Base-by-base conservation (phyloP, 1,140 invertebrate species). In the Eubasilissa regina region DNA sequence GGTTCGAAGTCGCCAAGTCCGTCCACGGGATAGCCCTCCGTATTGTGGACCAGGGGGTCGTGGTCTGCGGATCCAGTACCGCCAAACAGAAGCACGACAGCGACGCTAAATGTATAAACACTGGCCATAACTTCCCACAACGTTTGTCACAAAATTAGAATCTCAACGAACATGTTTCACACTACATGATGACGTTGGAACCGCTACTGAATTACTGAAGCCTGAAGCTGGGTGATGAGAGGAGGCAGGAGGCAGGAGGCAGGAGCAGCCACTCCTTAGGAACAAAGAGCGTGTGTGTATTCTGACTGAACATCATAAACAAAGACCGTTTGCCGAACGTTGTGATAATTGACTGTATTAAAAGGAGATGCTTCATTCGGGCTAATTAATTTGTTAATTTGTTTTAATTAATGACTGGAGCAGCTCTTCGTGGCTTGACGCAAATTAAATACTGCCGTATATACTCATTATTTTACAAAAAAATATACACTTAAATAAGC, bases 1-100 rank as follows among this genome's bases (percentile, higher is more conserved):
- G 79, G 75, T 74, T 79, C 73, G 17, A 81, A 79, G 45, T 81
- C 76, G 44, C 80, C 79, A 51, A 83, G 64, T 19, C 72, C 58
- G 48, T 83, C 79, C 19, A 80, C n/a, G 12, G 80, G 60, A 56
- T 70, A 78, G 19, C 75, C 75, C 21, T 80, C 51, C 13, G 19
- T 74, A 4, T 72, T 21, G 17, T 13, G 17, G 0, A 19, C 7
- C 12, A 55, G 64, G 13, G 72, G 60, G 21, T 81, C 77, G 12
- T 58, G 25, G 15, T 66, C 51, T 15, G 64, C 43, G 7, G 60
- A 62, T 43, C 75, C 12, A 6, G 51, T 21, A 0, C 56, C 15
- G 8, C 19, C 17, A 66, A 60, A 53, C 17, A 77, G 53, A 51
- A 77, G 19, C 12, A 77, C 45, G 17, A 77, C 47, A 25, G 25